These are phyloP conservation scores for Dryobates pubescens DNA, from an alignment of 2,797 vertebrate genomes.

Conservation along the genomic window DNA sequence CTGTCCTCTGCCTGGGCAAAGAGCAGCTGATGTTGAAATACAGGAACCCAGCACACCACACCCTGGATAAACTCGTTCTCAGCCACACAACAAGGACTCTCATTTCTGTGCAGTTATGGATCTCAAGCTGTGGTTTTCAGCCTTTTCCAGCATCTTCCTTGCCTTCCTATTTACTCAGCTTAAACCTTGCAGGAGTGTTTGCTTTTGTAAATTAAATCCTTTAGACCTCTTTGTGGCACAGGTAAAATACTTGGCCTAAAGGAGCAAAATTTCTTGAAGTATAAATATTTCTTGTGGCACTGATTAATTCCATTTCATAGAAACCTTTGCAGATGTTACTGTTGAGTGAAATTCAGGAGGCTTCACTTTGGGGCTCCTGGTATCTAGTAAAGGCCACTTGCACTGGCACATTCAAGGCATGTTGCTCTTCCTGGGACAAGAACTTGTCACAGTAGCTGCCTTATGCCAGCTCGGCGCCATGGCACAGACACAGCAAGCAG, in stretches of 20 bases:
- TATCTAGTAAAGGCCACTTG: neutral
- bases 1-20: neutral
- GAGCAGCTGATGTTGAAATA: slow-evolving; percentile 3
- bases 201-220: neutral
- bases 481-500: neutral
- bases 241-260: neutral
- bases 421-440: neutral
- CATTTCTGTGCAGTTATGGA: neutral
- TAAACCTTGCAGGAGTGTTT: neutral
- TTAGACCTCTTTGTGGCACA: fast-evolving
- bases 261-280: neutral
- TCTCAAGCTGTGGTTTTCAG: neutral
- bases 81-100: neutral
- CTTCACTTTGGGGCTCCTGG: neutral
- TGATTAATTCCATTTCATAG: neutral
- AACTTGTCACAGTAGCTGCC: neutral
- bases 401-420: neutral
- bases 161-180: neutral
- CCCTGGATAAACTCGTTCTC: neutral
- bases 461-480: neutral
- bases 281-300: neutral
- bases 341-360: neutral
- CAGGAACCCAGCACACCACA: neutral
- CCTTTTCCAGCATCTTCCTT: neutral
- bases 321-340: neutral